These are phyloP conservation scores for Piscicola geometra DNA, from an alignment of 2,888 invertebrate genomes.

Conservation along the genomic window DNA sequence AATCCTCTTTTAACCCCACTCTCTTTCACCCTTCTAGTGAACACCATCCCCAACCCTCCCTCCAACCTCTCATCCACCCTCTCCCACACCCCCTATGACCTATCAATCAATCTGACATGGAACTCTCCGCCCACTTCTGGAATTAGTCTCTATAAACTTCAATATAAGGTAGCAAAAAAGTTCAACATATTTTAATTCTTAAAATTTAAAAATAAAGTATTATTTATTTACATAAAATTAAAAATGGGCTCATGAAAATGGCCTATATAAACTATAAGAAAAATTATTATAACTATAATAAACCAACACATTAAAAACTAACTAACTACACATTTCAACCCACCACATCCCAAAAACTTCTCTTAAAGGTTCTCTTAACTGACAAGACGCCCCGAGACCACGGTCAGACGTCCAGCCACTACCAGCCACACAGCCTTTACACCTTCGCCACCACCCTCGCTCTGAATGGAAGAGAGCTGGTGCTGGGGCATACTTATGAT, in stretches of 20 bases:
- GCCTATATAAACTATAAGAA: no score
- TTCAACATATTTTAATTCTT: not conserved
- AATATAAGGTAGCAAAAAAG: not conserved
- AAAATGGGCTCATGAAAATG: no score
- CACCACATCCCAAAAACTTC: not conserved
- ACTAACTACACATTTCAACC: not conserved
- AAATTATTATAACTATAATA: no score
- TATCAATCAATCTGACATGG: not conserved
- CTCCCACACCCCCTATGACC: not conserved
- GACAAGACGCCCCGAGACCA: no score
- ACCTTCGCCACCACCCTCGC: not conserved
- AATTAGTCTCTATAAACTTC: not conserved
- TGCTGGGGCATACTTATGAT: not conserved
- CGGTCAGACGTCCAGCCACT: no score
- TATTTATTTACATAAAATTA: no score
- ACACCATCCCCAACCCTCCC: not conserved
- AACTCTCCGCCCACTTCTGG: not conserved
- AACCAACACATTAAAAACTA: not conserved
- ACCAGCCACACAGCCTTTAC: not conserved
- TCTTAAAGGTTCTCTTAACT: not conserved
- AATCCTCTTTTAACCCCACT: no score
- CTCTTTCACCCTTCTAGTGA: not conserved
- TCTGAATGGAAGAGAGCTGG: not conserved
- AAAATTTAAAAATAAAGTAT: not conserved
- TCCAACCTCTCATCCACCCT: not conserved